Evolutionary conservation across 2,113 vertebrate species (phyloP).

Genomic region (Boleophthalmus pectinirostris): DNA sequence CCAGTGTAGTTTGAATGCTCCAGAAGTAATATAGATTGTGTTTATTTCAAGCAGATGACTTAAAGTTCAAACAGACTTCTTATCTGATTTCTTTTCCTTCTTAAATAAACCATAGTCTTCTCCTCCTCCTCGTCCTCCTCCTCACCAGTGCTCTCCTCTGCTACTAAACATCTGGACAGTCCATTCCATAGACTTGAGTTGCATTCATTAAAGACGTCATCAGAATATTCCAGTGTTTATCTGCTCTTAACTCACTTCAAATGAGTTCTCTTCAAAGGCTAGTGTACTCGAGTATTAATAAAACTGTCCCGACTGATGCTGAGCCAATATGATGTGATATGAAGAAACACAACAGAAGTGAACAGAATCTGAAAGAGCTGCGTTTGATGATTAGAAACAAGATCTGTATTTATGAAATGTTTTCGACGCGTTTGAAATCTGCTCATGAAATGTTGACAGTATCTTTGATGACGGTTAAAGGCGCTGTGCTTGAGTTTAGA

Average conservation of each 20-base stretch:
- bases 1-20: too few relatives aligned
- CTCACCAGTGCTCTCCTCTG: neutral
- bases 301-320: neutral
- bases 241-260: slow-evolving; percentile 3
- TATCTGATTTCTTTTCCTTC: neutral
- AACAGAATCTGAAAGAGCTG: neutral
- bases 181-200: neutral
- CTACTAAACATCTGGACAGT: slow-evolving; percentile 12
- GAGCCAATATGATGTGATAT: neutral
- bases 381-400: neutral
- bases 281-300: slow-evolving; percentile 1
- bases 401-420: neutral
- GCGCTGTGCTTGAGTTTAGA: too few relatives aligned
- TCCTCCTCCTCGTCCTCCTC: neutral
- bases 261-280: neutral
- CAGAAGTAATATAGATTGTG: too few relatives aligned
- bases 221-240: slow-evolving; percentile 16
- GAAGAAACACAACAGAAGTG: neutral
- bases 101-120: neutral
- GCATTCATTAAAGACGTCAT: slow-evolving; percentile 10
- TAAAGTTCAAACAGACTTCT: neutral
- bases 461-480: too few relatives aligned
- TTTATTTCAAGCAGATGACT: too few relatives aligned
- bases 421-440: too few relatives aligned
- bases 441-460: too few relatives aligned